These are phyloP conservation scores for Actinia equina DNA, from an alignment of 64 coral and sea anemone genomes.

Conservation along the genomic window DNA sequence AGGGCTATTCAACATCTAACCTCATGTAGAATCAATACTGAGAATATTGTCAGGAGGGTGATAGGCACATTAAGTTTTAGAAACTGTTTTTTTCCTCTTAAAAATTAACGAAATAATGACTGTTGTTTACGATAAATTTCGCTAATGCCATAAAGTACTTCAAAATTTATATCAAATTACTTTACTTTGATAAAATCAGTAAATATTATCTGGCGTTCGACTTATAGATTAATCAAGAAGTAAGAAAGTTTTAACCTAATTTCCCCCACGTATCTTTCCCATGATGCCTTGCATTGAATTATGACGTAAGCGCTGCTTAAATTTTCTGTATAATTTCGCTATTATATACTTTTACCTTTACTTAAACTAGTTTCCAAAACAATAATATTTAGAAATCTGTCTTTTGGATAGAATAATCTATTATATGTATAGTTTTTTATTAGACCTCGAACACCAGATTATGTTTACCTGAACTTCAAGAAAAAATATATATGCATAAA, in stretches of 20 bases:
- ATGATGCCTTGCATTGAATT: no score
- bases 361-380: no score
- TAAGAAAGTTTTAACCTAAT: neutral
- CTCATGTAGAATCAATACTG: no score
- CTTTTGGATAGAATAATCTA: no score
- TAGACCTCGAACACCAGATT: neutral
- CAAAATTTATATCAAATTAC: neutral
- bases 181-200: neutral
- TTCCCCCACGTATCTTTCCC: neutral
- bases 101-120: no score
- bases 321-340: neutral
- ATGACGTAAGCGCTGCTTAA: no score
- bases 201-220: neutral
- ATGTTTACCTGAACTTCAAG: neutral
- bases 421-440: no score
- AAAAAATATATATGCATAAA: neutral
- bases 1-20: no score
- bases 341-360: neutral
- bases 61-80: no score
- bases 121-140: neutral
- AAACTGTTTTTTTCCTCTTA: no score
- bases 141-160: neutral
- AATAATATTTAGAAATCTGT: no score
- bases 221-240: neutral
- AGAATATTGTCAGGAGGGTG: no score